phyloP scores from a whole-genome alignment of 2,888 invertebrate species.

The Limnephilus rhombicus region DNA sequence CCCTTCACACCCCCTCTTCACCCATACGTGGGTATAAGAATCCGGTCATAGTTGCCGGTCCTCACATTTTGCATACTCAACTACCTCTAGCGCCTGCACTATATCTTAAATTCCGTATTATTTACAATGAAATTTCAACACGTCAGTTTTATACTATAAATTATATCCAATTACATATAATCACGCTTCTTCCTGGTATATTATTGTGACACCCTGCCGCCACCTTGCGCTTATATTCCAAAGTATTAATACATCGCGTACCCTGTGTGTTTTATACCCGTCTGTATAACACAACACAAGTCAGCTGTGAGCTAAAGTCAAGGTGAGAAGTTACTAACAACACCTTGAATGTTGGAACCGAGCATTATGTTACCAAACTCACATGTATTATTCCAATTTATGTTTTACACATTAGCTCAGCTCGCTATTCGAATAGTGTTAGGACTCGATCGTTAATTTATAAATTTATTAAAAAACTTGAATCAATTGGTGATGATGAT shows the following conservation, averaged over 20 bases:
- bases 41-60: no score
- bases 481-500: background rate
- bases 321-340: slow-evolving; percentile 6
- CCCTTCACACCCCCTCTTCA: no score
- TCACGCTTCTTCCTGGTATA: no score
- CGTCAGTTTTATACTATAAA: no score
- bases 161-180: no score
- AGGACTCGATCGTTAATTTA: background rate
- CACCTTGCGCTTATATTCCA: no score
- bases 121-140: no score
- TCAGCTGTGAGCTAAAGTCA: slow-evolving; percentile 28
- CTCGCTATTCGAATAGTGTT: background rate
- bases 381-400: background rate
- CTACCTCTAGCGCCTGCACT: no score
- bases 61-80: no score
- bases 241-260: background rate
- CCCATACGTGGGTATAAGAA: no score
- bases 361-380: background rate
- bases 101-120: no score
- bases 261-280: background rate
- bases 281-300: background rate
- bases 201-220: no score
- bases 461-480: background rate
- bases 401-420: background rate
- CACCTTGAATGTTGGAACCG: background rate